phyloP scores from a whole-genome alignment of 64 coral and sea anemone species.

The Pachyseris speciosa region DNA sequence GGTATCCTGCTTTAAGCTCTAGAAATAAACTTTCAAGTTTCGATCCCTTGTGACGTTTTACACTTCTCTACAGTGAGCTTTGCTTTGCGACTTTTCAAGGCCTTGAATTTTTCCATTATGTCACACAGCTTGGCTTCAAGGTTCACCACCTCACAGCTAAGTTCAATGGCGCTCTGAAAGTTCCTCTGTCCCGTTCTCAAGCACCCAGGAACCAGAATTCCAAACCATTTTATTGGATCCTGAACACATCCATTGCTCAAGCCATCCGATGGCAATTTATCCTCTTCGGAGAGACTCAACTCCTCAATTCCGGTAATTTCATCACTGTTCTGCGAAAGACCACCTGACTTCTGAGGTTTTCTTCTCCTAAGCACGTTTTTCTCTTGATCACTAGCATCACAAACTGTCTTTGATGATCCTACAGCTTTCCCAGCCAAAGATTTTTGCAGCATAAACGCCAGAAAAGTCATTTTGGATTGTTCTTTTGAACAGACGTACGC shows the following conservation, averaged over 20 bases:
- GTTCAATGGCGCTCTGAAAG: conserved; percentile 73
- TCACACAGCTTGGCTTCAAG: conserved; percentile 66
- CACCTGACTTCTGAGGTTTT: background rate
- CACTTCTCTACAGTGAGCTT: background rate
- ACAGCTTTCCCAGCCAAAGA: conserved; percentile 11
- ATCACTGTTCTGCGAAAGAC: background rate
- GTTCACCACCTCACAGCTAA: conserved; percentile 79
- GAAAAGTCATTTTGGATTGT: background rate
- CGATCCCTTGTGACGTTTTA: background rate
- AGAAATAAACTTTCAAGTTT: background rate
- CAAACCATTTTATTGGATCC: conserved; percentile 92
- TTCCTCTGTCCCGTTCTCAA: conserved; percentile 76
- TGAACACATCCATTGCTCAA: conserved; percentile 15
- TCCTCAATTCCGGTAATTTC: conserved; percentile 29
- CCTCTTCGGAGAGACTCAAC: background rate
- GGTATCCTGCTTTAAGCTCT: background rate
- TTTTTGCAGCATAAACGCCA: conserved; percentile 58
- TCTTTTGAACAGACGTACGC: background rate
- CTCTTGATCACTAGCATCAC: conserved; percentile 24
- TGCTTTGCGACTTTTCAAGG: conserved; percentile 9
- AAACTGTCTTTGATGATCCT: background rate
- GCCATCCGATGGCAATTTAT: background rate
- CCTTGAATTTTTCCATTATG: conserved; percentile 50
- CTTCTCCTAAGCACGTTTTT: conserved; percentile 18
- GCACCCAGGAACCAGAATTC: conserved; percentile 83